phyloP scores from a whole-genome alignment of 1,140 invertebrate species.

The Wiebesia pumilae region DNA sequence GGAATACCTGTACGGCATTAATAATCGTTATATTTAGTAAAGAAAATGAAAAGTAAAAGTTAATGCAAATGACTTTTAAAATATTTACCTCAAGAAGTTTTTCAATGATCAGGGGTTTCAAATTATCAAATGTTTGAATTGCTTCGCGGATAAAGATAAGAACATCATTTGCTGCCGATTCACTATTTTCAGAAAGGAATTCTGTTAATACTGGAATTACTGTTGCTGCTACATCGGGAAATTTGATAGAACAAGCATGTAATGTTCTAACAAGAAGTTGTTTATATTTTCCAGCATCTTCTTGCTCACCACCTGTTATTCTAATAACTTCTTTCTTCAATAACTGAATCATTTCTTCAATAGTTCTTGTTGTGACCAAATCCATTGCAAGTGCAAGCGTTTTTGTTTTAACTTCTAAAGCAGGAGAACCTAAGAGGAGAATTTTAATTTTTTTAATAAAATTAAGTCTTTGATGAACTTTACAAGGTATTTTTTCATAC shows the following conservation, averaged over 20 bases:
- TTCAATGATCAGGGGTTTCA: constrained; percentile 85
- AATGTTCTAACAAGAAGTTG: constrained; percentile 96
- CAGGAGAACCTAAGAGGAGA: constrained; percentile 79
- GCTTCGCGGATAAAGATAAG: constrained; percentile 96
- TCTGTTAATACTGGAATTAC: constrained; percentile 97
- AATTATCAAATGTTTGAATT: constrained; percentile 91
- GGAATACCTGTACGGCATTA: constrained; percentile 75
- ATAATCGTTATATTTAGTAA: constrained; percentile 27
- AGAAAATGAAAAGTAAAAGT: background rate
- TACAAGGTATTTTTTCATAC: constrained; percentile 67
- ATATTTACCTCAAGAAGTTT: constrained; percentile 76
- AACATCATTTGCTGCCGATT: constrained; percentile 92
- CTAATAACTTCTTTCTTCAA: constrained; percentile 96
- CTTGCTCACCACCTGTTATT: constrained; percentile 93
- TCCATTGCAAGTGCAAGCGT: constrained; percentile 92
- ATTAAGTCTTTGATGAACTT: background rate
- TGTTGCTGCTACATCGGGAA: constrained; percentile 95
- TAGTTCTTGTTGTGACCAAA: constrained; percentile 93
- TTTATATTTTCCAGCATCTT: constrained; percentile 96
- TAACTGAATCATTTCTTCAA: constrained; percentile 96
- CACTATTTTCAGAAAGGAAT: constrained; percentile 96
- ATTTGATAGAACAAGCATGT: constrained; percentile 97
- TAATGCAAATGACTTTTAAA: background rate
- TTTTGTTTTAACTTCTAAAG: constrained; percentile 95
- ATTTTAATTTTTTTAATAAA: constrained; percentile 4